Percentiles rank a stretch among this genome's conserved stretches.
These are phyloP conservation scores for Catocala fraxini DNA, from an alignment of 2,888 invertebrate genomes.

Conservation along the genomic window DNA sequence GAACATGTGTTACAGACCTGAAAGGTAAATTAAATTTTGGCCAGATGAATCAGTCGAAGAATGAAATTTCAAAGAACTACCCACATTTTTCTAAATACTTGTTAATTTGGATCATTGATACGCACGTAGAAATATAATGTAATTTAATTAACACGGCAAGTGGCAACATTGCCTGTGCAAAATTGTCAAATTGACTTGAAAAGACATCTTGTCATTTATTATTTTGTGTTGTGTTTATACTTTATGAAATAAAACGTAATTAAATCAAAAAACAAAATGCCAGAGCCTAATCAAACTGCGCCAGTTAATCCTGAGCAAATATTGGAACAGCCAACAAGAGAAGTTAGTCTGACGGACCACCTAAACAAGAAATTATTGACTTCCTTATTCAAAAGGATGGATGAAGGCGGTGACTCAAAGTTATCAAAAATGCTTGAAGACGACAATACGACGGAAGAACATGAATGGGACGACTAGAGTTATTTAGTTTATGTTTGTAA, in stretches of 20 bases:
- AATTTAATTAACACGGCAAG: no score
- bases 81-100: no score
- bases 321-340: constrained; percentile 72
- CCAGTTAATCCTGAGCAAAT: constrained; percentile 58
- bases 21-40: neutral
- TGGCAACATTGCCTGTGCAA: no score
- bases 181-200: neutral
- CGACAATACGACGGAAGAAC: constrained; percentile 70
- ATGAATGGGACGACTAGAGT: constrained; percentile 71
- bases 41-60: neutral
- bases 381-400: constrained; percentile 89
- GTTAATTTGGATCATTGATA: no score
- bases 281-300: constrained; percentile 70
- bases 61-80: neutral
- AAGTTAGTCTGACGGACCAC: constrained; percentile 89
- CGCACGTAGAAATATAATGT: no score
- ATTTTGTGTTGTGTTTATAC: neutral
- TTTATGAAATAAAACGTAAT: neutral
- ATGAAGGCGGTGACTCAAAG: constrained; percentile 73
- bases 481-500: constrained; percentile 31
- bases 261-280: constrained; percentile 59
- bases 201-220: neutral
- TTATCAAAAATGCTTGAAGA: constrained; percentile 71
- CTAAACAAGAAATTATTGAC: constrained; percentile 90
- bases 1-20: no score